Evolutionary conservation across 2,797 vertebrate species (phyloP), one percentile per base, ranked within the genome.

Genomic region (Lates japonicus): DNA sequence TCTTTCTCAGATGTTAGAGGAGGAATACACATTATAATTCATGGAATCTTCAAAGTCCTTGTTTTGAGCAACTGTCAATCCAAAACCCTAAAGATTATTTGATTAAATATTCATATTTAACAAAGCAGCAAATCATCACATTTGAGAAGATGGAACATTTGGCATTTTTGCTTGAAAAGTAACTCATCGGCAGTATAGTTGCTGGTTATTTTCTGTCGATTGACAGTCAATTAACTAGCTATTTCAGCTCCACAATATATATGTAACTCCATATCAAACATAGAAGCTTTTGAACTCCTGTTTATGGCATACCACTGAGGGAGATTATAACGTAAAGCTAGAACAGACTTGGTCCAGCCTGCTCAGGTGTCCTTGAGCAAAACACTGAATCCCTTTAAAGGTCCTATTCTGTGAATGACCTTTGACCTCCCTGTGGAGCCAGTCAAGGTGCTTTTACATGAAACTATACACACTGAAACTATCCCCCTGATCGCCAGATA

Each of bases 351-450:
- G 5, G 5, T 67, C 25, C 64, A 51, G 44, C 73, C 59, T 73
- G 77, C 62, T 80, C 67, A 58, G 63, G 58, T 82, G 77, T 77
- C 70, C 49, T 69, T 82, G 51, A 29, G 25, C 25, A 29, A 29
- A 29, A 29, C 25, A 29, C 25, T 0, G 42, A 81, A n/a, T 62
- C 59, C 60, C 66, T 70, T 69, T 71, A 46, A 54, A 65, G 25
- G 65, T 64, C 41, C 66, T 73, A 61, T 70, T 48, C 58, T 25
- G 25, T 39, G 29, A 35, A 22, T 48, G 42, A 85, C 82, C 73
- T 75, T 9, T 79, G 72, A 79, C 69, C 74, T 84, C 67, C 68
- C 75, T 22, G 59, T 72, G 70, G 48, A 64, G 65, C 29, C 33
- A 4, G 11, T 60, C 33, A 37, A 63, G 49, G 51, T 76, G 37